Evolutionary conservation across 2,797 vertebrate species (phyloP), one percentile per base, ranked within the genome.

Genomic region (Manis crassicaudata): DNA sequence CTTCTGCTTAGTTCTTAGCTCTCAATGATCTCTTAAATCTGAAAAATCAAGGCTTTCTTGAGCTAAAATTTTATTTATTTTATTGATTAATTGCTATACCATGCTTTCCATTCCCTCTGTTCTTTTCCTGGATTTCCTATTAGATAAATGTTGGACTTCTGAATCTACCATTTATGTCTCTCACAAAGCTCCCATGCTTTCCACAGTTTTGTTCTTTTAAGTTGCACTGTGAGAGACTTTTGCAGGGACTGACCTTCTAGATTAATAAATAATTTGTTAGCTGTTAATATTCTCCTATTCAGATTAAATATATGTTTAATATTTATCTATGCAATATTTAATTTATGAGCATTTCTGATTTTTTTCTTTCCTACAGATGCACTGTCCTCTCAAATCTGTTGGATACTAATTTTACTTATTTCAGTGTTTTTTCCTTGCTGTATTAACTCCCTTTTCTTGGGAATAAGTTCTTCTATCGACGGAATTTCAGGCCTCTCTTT

Each of bases 1-100:
- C 43, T 92, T 82, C 27, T 84, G 29, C 14, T 88, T 52, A 50
- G 20, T 6, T 76, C 14, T 88, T 52, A 50, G 20, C 7, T 76
- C 32, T 86, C 68, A 72, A 13, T 18, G n/a, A 56, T 35, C 32
- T 6, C 18, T 95, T 92, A 82, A 79, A 54, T 35, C 25, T 46
- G 85, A 82, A 79, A 92, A 96, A 83, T 14, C 21, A 90, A 63
- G 1, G 75, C 21, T 86, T 75, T 79, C 35, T 72, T 43, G 12
- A 82, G 32, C 20, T 90, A 81, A 83, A 60, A 70, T 84, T 92
- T 58, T 85, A 67, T 54, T 89, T 90, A 54, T 87, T 29, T 81
- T 68, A n/a, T n/a, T 58, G 75, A 56, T 62, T 81, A 37, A 37
- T 70, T 83, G 6, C 23, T 63, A 2, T 0, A n/a, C 8, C 4